Evolutionary conservation across 2,113 vertebrate species (phyloP).

Genomic region (Pitta sordida): DNA sequence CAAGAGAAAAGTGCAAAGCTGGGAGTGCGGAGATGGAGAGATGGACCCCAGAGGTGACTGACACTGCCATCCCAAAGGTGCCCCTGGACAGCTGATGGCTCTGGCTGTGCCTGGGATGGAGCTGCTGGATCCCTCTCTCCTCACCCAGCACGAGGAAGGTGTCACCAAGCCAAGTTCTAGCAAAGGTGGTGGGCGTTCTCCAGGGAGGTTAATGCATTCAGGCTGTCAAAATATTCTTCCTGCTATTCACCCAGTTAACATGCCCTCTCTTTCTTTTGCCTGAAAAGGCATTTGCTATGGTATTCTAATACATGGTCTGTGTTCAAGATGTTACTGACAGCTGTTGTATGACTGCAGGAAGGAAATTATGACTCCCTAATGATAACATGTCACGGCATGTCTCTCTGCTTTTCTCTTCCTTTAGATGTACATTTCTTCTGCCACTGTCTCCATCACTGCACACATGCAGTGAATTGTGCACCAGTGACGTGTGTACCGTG

Average conservation of each 20-base stretch:
- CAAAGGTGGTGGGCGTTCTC: constrained; percentile 41
- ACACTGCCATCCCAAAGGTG: rapidly evolving
- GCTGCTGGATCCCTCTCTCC: constrained; percentile 12
- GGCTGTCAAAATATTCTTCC: constrained; percentile 69
- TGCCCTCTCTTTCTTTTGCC: constrained; percentile 55
- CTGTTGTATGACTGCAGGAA: constrained; percentile 71
- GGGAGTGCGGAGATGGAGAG: neutral
- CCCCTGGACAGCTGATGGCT: neutral
- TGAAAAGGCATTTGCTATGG: constrained; percentile 69
- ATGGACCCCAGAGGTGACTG: neutral
- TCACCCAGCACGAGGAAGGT: neutral
- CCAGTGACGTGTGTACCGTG: neutral
- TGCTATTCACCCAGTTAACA: constrained; percentile 42
- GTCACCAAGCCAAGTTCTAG: constrained; percentile 35
- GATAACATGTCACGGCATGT: constrained; percentile 68
- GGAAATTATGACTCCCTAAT: constrained; percentile 76
- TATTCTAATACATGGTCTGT: constrained; percentile 62
- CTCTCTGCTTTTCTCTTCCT: constrained; percentile 63
- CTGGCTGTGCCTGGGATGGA: neutral
- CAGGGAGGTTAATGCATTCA: constrained; percentile 31
- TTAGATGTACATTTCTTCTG: constrained; percentile 29
- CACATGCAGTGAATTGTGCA: neutral
- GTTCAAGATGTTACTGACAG: constrained; percentile 71
- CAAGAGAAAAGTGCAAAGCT: rapidly evolving
- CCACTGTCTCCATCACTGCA: constrained; percentile 27